Evolutionary conservation across 2,797 vertebrate species (phyloP).

Genomic region (Hydrolagus colliei): DNA sequence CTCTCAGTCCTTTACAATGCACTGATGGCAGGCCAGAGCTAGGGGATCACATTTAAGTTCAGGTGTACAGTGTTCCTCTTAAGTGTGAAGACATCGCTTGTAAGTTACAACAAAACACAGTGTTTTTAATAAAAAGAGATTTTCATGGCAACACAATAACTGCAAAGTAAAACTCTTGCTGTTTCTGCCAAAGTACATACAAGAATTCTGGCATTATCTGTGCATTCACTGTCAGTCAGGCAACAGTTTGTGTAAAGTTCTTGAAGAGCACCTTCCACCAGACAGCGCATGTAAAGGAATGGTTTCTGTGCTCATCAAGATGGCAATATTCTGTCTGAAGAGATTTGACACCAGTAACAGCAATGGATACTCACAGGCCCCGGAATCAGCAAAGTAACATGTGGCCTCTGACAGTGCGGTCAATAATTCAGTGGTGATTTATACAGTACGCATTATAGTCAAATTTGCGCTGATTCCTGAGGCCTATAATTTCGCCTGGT

Average conservation of each 20-base stretch:
- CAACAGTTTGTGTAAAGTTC: neutral
- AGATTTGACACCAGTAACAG: too few relatives aligned
- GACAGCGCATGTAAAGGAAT: neutral
- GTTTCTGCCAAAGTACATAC: neutral
- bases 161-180: neutral
- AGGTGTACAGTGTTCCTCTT: neutral
- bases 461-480: too few relatives aligned
- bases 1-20: too few relatives aligned
- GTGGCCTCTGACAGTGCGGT: neutral
- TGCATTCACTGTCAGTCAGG: neutral
- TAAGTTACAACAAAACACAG: neutral
- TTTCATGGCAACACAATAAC: slow-evolving; percentile 4
- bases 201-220: neutral
- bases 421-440: neutral
- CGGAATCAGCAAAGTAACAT: too few relatives aligned
- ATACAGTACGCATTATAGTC: neutral
- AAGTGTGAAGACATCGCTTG: neutral
- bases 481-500: too few relatives aligned
- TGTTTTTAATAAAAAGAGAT: neutral
- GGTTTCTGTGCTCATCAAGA: too few relatives aligned
- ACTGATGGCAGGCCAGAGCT: neutral
- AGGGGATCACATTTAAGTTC: neutral
- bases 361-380: too few relatives aligned
- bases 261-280: neutral
- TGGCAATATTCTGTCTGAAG: too few relatives aligned